Evolutionary conservation across 2,888 invertebrate genomes (phyloP).

Genomic region (Sarcophaga rosellei): DNA sequence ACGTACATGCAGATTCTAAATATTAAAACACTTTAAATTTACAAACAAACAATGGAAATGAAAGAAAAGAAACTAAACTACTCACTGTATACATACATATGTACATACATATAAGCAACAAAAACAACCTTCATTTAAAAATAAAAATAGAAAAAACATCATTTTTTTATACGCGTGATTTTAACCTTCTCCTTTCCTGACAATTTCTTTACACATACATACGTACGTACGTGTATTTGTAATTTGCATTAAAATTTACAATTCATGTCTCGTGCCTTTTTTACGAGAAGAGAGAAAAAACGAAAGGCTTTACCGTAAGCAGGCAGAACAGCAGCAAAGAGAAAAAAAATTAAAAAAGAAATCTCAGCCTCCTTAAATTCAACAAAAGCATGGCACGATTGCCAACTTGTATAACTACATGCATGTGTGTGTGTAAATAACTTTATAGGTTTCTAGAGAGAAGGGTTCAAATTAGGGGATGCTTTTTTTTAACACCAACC

Average conservation of each 20-base stretch:
- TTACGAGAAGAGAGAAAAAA: conserved; percentile 15
- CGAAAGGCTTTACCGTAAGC: not conserved
- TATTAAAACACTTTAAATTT: conserved; percentile 61
- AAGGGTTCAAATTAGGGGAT: not conserved
- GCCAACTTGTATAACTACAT: not conserved
- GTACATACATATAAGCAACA: not conserved
- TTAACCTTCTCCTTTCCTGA: conserved; percentile 31
- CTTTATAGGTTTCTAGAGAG: no score
- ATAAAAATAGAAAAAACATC: conserved; percentile 17
- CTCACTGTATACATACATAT: not conserved
- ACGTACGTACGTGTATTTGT: not conserved
- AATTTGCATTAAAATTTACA: conserved; percentile 24
- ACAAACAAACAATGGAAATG: conserved; percentile 41
- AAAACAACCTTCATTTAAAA: conserved; percentile 16
- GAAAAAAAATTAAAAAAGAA: not conserved
- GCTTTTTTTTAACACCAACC: not conserved
- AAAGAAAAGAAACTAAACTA: conserved; percentile 11
- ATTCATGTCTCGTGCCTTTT: conserved; percentile 63
- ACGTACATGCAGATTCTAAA: conserved; percentile 55
- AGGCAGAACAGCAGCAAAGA: conserved; percentile 19
- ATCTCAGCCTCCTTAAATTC: conserved; percentile 12
- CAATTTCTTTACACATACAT: not conserved
- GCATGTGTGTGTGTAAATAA: not conserved
- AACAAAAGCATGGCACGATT: conserved; percentile 19
- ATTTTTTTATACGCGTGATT: conserved; percentile 32